Percentiles rank a stretch among this genome's conserved stretches.
These are phyloP conservation scores for Idaea biselata DNA, from an alignment of 2,888 invertebrate genomes.

Conservation along the genomic window DNA sequence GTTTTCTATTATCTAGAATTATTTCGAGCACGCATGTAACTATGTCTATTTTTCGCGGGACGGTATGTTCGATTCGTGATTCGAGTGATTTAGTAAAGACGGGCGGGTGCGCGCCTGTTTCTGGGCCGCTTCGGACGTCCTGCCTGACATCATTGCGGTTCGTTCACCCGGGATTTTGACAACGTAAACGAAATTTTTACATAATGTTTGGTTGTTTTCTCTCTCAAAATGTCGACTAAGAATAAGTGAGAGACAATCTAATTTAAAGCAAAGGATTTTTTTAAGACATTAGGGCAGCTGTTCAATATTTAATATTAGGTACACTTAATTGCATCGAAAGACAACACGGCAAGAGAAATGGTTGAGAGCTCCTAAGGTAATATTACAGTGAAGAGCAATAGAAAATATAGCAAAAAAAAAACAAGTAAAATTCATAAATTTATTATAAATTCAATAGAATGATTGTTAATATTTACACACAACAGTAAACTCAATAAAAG, in stretches of 20 bases:
- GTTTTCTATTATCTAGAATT: constrained; percentile 66
- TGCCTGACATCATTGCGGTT: constrained; percentile 44
- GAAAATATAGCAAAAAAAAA: background rate
- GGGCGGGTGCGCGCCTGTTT: constrained; percentile 57
- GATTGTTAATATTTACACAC: constrained; percentile 13
- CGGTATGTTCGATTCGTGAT: constrained; percentile 55
- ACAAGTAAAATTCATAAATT: constrained; percentile 5
- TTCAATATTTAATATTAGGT: too few species aligned
- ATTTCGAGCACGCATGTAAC: constrained; percentile 68
- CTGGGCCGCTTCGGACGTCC: constrained; percentile 60
- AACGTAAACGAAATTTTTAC: background rate
- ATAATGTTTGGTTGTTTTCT: constrained; percentile 9
- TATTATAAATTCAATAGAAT: constrained; percentile 10
- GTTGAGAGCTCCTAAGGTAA: background rate
- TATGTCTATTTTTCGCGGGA: constrained; percentile 73
- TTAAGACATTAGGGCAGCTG: too few species aligned
- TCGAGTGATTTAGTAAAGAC: constrained; percentile 67
- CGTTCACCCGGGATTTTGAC: constrained; percentile 47
- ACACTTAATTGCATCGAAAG: too few species aligned
- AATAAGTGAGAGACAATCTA: too few species aligned
- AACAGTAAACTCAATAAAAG: background rate
- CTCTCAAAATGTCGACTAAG: too few species aligned
- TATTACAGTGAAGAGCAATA: background rate
- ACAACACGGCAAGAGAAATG: too few species aligned
- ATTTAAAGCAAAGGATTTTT: too few species aligned